phyloP scores from a whole-genome alignment of 2,797 vertebrate species.

The Rhinatrema bivittatum region DNA sequence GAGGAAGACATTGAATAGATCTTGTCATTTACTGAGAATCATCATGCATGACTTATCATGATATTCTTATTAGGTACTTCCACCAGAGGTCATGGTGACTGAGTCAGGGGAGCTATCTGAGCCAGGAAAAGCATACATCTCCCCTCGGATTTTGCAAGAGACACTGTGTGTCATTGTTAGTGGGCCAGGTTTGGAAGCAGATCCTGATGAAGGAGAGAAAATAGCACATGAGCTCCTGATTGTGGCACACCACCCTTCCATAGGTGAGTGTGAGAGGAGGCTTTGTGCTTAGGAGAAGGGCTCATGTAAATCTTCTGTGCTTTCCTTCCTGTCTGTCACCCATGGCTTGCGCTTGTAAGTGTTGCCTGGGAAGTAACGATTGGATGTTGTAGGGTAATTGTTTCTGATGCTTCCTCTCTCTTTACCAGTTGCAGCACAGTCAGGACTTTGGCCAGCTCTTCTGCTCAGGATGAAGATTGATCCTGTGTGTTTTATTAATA shows the following conservation, averaged over 20 bases:
- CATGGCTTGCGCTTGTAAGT: neutral
- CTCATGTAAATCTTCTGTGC: neutral
- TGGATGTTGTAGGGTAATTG: neutral
- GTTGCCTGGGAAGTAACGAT: neutral
- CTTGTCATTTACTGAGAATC: too few relatives aligned
- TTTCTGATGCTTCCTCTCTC: constrained; percentile 8
- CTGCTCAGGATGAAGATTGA: constrained; percentile 82
- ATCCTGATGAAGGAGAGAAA: constrained; percentile 64
- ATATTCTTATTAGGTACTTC: too few relatives aligned
- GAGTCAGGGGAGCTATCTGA: constrained; percentile 81
- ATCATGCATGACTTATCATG: too few relatives aligned
- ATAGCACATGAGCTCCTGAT: constrained; percentile 80
- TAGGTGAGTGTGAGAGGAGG: constrained; percentile 59
- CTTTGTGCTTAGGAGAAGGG: neutral
- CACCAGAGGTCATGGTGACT: constrained; percentile 64
- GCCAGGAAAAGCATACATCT: constrained; percentile 64
- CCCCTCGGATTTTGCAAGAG: constrained; percentile 76
- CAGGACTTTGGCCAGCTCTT: constrained; percentile 76
- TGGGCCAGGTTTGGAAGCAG: constrained; percentile 67
- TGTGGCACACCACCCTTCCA: constrained; percentile 81
- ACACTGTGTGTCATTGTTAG: constrained; percentile 74
- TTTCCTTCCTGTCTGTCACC: accelerated
- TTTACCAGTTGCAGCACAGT: constrained; percentile 62
- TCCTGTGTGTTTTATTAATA: constrained; percentile 73
- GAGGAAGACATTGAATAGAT: too few relatives aligned